Conservation (phyloP, 2,888 invertebrate genomes). For the Bembecia ichneumoniformis region DNA sequence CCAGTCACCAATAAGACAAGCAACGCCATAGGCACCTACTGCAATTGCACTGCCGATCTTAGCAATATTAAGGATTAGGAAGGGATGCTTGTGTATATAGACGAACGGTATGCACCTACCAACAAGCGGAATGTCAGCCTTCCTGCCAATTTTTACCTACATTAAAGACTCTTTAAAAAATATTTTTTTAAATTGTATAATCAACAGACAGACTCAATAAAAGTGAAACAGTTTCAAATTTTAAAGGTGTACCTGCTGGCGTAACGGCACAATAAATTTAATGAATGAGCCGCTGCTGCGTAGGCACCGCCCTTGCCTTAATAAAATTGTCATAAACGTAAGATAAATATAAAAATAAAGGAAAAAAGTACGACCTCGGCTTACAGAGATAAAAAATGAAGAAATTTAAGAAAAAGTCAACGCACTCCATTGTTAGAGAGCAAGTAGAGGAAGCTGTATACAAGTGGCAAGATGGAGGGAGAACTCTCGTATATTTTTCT, state of each 20-base stretch:
- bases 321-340: slow-evolving; percentile 62
- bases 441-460: slow-evolving; percentile 17
- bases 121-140: too few species aligned
- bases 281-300: slow-evolving; percentile 48
- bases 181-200: too few species aligned
- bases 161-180: too few species aligned
- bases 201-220: too few species aligned
- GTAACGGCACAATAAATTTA: slow-evolving; percentile 35
- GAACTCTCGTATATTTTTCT: slow-evolving; percentile 15
- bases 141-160: too few species aligned
- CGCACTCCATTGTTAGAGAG: slow-evolving; percentile 33
- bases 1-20: too few species aligned
- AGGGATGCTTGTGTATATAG: too few species aligned
- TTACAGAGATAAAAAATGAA: slow-evolving; percentile 24
- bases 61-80: too few species aligned
- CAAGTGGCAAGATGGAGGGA: slow-evolving; percentile 23
- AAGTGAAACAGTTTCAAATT: too few species aligned
- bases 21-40: too few species aligned
- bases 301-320: slow-evolving; percentile 44
- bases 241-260: slow-evolving; percentile 12
- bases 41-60: too few species aligned
- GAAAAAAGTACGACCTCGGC: slow-evolving; percentile 21
- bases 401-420: slow-evolving; percentile 30
- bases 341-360: slow-evolving; percentile 42
- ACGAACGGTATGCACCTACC: too few species aligned